Conservation (phyloP, 2,113 vertebrate genomes). For the Orcinus orca region DNA sequence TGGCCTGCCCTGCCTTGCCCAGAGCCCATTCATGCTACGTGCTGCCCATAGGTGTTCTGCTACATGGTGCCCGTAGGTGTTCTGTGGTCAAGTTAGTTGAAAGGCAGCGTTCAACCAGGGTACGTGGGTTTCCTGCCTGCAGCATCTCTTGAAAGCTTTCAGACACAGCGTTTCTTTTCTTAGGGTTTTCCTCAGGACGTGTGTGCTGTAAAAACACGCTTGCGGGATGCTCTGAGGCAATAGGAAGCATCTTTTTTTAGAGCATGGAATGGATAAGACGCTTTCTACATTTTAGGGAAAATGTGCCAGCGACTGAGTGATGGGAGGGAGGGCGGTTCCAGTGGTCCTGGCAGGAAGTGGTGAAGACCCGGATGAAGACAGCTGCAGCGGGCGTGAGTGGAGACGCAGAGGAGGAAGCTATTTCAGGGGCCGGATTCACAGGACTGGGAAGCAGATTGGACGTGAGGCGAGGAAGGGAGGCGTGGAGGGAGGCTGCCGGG, state of each 20-base stretch:
- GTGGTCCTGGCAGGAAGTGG: background rate
- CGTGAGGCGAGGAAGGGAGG: background rate
- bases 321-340: fast-evolving
- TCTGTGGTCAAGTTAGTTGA: background rate
- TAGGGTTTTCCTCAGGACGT: background rate
- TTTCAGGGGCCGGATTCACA: background rate
- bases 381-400: background rate
- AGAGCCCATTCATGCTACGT: fast-evolving
- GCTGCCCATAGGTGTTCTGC: background rate
- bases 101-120: too few species aligned
- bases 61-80: background rate
- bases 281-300: background rate
- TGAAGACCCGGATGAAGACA: background rate
- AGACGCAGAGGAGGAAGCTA: background rate
- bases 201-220: background rate
- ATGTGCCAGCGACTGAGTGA: background rate
- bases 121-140: background rate
- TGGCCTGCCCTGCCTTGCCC: too few species aligned
- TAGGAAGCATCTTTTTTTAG: background rate
- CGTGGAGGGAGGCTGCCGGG: background rate
- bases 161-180: background rate
- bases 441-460: constrained; percentile 44
- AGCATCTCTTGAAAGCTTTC: background rate
- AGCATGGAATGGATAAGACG: background rate
- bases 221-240: background rate